Evolutionary conservation across 92 coral and sea anemone species (phyloP), one percentile per base, ranked within the genome.

Genomic region (Zoanthus sansibaricus): DNA sequence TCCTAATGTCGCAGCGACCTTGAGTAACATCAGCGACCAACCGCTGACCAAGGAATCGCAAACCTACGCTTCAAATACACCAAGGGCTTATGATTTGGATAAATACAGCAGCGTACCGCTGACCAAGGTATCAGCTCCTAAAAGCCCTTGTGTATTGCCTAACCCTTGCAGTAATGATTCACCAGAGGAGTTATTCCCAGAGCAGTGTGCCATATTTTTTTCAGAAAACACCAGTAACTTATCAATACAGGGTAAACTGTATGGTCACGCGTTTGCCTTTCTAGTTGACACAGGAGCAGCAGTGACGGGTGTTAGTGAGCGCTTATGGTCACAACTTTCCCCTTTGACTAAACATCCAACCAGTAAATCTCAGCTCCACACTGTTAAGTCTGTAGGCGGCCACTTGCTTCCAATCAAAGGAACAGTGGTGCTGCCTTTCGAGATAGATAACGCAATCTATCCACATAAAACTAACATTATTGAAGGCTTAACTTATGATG

Each of bases 281-380:
- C 54, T 91, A 14, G 67, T 84, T 1, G 93, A 86, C 52, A 90
- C 88, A 0, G 93, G 93, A 14, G 91, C 93, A 72, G 83, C 91
- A 11, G 72, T 87, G 18, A 68, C 88, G 7, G 71, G 76, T 3
- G 62, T 90, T 20, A 66, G 75, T 49, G 64, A 45, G 4, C 18
- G 18, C 1, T 55, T 73, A 37, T 86, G 75, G 82, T 10, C 80
- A 9, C 46, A 58, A 7, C 20, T 90, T 1, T 79, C 88, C 5
- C 17, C 25, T 59, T 21, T 48, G 1, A 47, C 56, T 37, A 64
- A 72, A 59, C 75, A 74, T 49, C 55, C 52, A 49, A 49, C 54
- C 12, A 49, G 54, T 49, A 49, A 49, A 37, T 16, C 58, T 18
- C 17, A 64, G 5, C 14, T 68, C 20, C 68, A 17, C 48, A 15